Evolutionary conservation across 2,888 invertebrate species (phyloP).

Genomic region (Drosophila leonis): DNA sequence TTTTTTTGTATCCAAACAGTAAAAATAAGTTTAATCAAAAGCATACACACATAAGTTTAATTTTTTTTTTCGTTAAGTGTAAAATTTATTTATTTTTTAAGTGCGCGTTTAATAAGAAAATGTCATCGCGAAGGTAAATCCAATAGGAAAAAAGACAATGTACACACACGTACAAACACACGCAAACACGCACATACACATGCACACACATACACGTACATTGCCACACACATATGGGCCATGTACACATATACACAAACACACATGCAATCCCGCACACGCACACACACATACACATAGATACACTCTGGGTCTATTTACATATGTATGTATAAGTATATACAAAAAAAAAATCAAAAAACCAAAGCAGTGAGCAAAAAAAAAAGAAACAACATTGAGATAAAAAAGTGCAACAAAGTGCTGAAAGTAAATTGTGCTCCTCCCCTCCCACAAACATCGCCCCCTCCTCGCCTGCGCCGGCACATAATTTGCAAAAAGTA

Average conservation of each 20-base stretch:
- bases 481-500: constrained; percentile 25
- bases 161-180: constrained; percentile 51
- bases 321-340: constrained; percentile 77
- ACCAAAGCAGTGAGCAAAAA: constrained; percentile 27
- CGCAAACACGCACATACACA: constrained; percentile 25
- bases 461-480: constrained; percentile 1
- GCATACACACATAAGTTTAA: constrained; percentile 69
- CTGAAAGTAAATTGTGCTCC: constrained; percentile 41
- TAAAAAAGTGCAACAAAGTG: constrained; percentile 64
- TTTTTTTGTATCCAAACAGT: constrained; percentile 76
- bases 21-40: constrained; percentile 74
- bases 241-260: constrained; percentile 32
- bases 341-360: constrained; percentile 59
- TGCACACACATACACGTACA: constrained; percentile 18
- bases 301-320: constrained; percentile 69
- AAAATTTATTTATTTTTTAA: constrained; percentile 74
- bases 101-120: constrained; percentile 80
- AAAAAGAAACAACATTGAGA: constrained; percentile 56
- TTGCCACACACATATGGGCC: constrained; percentile 17
- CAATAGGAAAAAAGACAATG: constrained; percentile 69
- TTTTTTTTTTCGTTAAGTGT: constrained; percentile 76
- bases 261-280: constrained; percentile 27
- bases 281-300: constrained; percentile 39
- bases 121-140: constrained; percentile 84
- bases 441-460: constrained; percentile 22